Percentiles rank a stretch among this genome's conserved stretches.
Evolutionary conservation across 53 echinoderm and acorn worm species (phyloP).

Genomic region (Henricia sp.): DNA sequence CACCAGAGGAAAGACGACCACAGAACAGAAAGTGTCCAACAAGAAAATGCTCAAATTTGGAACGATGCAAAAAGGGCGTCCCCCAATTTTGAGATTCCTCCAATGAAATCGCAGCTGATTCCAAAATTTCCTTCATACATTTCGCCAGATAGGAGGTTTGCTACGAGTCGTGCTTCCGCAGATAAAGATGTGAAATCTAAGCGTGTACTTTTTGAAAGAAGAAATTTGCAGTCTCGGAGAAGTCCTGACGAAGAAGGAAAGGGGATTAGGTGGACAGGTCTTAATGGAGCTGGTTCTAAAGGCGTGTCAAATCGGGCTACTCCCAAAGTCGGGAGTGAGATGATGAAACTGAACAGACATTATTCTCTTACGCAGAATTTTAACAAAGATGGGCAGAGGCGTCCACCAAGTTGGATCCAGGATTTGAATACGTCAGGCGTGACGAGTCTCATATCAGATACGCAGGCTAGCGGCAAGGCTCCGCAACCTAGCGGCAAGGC

Average conservation of each 20-base stretch:
- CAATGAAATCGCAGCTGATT: neutral
- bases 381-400: slow-evolving; percentile 46
- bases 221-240: neutral
- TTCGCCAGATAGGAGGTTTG: slow-evolving; percentile 27
- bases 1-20: too few species aligned
- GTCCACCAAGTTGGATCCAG: slow-evolving; percentile 82
- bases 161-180: neutral
- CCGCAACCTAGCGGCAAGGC: slow-evolving; percentile 85
- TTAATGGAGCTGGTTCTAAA: neutral
- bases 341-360: neutral
- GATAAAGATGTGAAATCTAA: neutral
- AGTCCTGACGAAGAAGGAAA: neutral
- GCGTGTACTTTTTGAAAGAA: neutral
- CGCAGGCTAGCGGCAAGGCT: slow-evolving; percentile 62
- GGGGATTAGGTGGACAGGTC: neutral
- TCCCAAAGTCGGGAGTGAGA: too few species aligned
- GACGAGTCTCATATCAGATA: slow-evolving; percentile 23
- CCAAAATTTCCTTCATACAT: slow-evolving; percentile 8
- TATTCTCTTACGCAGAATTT: neutral
- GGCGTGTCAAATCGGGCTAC: too few species aligned
- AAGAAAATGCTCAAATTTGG: too few species aligned
- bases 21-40: too few species aligned
- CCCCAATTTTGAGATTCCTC: neutral
- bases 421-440: slow-evolving; percentile 66
- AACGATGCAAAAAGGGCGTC: neutral